Evolutionary conservation across 2,113 vertebrate species (phyloP).

Genomic region (Periophthalmus modestus): DNA sequence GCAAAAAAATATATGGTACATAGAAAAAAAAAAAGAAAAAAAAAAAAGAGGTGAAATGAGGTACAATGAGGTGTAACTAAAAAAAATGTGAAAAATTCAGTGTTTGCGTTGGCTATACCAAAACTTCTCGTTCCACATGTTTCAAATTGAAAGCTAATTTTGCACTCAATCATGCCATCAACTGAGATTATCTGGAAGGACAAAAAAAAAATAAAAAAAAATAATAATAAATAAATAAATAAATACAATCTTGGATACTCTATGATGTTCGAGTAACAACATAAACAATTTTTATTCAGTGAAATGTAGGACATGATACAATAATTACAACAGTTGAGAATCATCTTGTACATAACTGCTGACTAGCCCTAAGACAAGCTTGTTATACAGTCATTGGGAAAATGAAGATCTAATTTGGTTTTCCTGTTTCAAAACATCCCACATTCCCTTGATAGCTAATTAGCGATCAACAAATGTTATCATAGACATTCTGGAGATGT

Average conservation of each 20-base stretch:
- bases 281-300: neutral
- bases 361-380: neutral
- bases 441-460: neutral
- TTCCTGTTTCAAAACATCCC: neutral
- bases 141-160: too few relatives aligned
- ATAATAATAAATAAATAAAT: too few relatives aligned
- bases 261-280: neutral
- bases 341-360: neutral
- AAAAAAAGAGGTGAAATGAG: too few relatives aligned
- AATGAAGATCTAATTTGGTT: neutral
- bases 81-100: too few relatives aligned
- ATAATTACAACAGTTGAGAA: neutral
- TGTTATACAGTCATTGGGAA: neutral
- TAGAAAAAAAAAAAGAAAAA: too few relatives aligned
- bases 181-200: too few relatives aligned
- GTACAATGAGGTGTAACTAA: too few relatives aligned
- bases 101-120: too few relatives aligned
- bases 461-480: constrained; percentile 3
- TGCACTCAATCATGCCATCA: too few relatives aligned
- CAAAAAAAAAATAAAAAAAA: too few relatives aligned
- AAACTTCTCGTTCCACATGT: too few relatives aligned
- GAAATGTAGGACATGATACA: neutral
- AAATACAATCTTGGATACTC: neutral
- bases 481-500: neutral
- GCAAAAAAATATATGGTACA: too few relatives aligned